Evolutionary conservation across 2,797 vertebrate species (phyloP), one percentile per base, ranked within the genome.

Genomic region (Peromyscus melanophrys): DNA sequence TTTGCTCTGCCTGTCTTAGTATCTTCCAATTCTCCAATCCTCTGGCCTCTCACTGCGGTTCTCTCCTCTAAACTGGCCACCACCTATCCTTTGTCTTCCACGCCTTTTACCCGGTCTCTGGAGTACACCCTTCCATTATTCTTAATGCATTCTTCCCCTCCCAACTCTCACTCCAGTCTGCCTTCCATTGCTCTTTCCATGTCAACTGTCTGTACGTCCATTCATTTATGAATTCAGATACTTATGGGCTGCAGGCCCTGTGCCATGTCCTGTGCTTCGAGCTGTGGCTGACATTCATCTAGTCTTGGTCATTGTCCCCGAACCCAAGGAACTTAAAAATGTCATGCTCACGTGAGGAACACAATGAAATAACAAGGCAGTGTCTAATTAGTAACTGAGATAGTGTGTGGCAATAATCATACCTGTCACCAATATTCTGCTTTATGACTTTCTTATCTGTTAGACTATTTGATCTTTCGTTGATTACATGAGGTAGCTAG

Each of bases 21-120:
- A 43, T 52, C 65, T 75, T 75, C 61, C 96, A 87, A 69, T 87
- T 93, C 43, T 61, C 65, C 89, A 92, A 5, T 83, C 76, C 86
- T 95, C 67, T 89, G 65, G 85, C 43, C 65, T 96, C 77, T 82
- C 94, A 67, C 84, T 93, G 92, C 94, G 96, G 93, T 97, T 89
- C 75, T 76, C 88, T 90, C 37, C 84, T 92, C 63, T 71, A 80
- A 95, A 6, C 65, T 77, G 61, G 14, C 57, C 29, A 43, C n/a
- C 55, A 52, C 85, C 40, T 82, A 80, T 43, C 78, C 61, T 92
- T 88, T 67, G 16, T 87, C 75, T 73, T 73, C 76, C 12, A 19
- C 69, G 55, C 21, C 7, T 63, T 65, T 63, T 43, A 19, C 37
- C 27, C 57, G 10, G 4, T 61, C 52, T 87, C 46, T 7, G 59